Percentiles rank a stretch among this genome's conserved stretches.
phyloP scores from a whole-genome alignment of 1,140 invertebrate species.

The Meloidogyne exigua region DNA sequence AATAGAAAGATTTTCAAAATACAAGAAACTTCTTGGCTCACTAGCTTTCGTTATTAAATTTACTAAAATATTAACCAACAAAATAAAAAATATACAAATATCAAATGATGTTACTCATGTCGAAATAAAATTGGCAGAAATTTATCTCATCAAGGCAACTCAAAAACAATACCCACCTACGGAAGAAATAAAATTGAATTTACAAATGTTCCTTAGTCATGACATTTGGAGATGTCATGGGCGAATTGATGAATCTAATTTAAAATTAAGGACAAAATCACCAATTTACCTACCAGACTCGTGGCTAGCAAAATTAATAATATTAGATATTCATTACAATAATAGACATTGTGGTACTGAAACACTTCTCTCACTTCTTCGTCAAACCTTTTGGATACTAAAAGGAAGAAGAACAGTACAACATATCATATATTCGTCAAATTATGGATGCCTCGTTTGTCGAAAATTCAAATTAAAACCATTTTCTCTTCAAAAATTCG shows the following conservation, averaged over 20 bases:
- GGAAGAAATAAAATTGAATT: neutral
- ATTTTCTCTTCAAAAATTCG: neutral
- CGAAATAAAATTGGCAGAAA: neutral
- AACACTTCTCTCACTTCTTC: neutral
- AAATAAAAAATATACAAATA: no score
- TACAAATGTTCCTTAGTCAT: neutral
- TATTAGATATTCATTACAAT: neutral
- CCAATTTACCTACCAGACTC: neutral
- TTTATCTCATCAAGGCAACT: neutral
- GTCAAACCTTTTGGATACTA: neutral
- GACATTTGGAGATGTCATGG: neutral
- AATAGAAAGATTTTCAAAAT: neutral
- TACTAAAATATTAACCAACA: neutral
- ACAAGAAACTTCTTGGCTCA: neutral
- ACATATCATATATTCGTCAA: neutral
- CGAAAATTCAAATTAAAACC: neutral
- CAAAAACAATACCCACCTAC: conserved; percentile 7
- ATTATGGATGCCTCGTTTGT: neutral
- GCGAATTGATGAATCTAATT: neutral
- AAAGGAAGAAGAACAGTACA: neutral
- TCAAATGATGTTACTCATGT: neutral
- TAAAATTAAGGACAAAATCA: neutral
- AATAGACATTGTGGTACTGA: neutral
- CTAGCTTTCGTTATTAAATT: neutral
- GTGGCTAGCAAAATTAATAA: neutral